Conservation (phyloP, 2,113 vertebrate species). For the Cichladusa arquata region DNA sequence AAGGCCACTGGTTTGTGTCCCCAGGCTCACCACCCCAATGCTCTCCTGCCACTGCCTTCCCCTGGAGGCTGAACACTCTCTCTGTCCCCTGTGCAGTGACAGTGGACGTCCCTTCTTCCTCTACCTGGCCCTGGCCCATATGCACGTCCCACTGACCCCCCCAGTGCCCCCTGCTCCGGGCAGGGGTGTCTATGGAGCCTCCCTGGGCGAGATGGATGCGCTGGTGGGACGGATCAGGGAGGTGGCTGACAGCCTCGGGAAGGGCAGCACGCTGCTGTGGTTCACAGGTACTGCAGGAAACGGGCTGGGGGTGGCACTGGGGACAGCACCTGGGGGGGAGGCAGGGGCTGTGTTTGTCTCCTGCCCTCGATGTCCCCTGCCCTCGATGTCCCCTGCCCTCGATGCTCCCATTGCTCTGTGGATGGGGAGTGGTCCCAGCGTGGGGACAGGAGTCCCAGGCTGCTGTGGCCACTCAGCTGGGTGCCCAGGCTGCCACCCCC, state of each 20-base stretch:
- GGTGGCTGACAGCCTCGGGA: slow-evolving; percentile 59
- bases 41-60: background rate
- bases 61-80: fast-evolving
- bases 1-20: fast-evolving
- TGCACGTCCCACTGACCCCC: slow-evolving; percentile 88
- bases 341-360: background rate
- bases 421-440: fast-evolving
- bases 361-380: background rate
- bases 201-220: slow-evolving; percentile 86
- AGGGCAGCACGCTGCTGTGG: slow-evolving; percentile 86
- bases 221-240: slow-evolving; percentile 83
- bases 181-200: slow-evolving; percentile 66
- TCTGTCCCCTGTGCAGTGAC: slow-evolving; percentile 57
- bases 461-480: background rate
- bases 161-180: background rate
- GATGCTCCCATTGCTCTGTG: fast-evolving
- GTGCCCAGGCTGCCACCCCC: background rate
- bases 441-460: fast-evolving
- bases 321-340: no score
- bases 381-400: background rate
- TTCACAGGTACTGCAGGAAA: slow-evolving; percentile 80
- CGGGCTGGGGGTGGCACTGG: background rate
- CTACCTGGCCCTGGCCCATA: slow-evolving; percentile 88
- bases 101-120: slow-evolving; percentile 84
- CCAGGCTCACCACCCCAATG: background rate